Percentiles rank a stretch among this genome's conserved stretches.
These are phyloP conservation scores for Drosophila nigritarsus DNA, from an alignment of 2,888 invertebrate species.

Conservation along the genomic window DNA sequence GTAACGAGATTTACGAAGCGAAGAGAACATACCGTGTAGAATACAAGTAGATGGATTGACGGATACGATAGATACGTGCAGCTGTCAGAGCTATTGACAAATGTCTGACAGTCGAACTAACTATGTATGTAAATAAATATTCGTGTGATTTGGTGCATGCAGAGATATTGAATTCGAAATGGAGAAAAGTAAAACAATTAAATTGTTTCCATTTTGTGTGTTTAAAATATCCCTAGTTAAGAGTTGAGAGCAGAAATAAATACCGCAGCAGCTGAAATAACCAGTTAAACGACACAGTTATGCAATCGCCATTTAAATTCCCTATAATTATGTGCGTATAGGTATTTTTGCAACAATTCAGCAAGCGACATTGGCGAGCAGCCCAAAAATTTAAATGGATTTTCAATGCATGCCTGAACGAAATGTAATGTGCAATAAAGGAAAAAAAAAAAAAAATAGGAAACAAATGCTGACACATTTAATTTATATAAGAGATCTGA, in stretches of 20 bases:
- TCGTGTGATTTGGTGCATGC: neutral
- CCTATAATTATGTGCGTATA: slow-evolving; percentile 4
- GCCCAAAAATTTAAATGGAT: slow-evolving; percentile 28
- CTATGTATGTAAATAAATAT: slow-evolving; percentile 20
- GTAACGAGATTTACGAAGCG: slow-evolving; percentile 38
- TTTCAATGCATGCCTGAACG: slow-evolving; percentile 27
- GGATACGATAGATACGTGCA: slow-evolving; percentile 37
- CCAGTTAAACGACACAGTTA: neutral
- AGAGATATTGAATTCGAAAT: slow-evolving; percentile 28
- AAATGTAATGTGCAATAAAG: slow-evolving; percentile 2
- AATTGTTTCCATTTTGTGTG: neutral
- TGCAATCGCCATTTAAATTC: neutral
- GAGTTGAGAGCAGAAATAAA: slow-evolving; percentile 6
- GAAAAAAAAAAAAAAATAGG: neutral
- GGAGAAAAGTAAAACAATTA: slow-evolving; percentile 1
- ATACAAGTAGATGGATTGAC: slow-evolving; percentile 40
- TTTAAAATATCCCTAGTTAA: slow-evolving; percentile 8
- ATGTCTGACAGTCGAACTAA: slow-evolving; percentile 34
- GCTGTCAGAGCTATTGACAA: slow-evolving; percentile 44
- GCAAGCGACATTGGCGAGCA: neutral
- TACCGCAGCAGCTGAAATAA: neutral
- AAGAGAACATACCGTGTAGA: slow-evolving; percentile 40
- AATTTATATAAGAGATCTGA: slow-evolving; percentile 64
- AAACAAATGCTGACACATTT: slow-evolving; percentile 58
- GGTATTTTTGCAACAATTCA: slow-evolving; percentile 15